Evolutionary conservation across 2,888 invertebrate genomes (phyloP).

Genomic region (Eupeodes luniger): DNA sequence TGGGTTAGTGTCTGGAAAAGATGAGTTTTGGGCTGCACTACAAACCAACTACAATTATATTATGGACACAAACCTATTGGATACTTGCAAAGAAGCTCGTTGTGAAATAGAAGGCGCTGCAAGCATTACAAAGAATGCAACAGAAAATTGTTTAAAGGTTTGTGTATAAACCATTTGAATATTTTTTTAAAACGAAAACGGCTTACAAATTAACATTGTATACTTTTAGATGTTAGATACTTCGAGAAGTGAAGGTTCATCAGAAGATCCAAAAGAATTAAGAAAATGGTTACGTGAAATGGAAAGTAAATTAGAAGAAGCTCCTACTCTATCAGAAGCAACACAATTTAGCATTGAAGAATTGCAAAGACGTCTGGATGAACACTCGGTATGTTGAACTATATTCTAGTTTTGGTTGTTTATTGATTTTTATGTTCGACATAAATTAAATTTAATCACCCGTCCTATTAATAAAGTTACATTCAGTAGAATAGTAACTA

Average conservation of each 20-base stretch:
- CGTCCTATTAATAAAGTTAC: conserved; percentile 23
- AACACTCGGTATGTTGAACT: conserved; percentile 91
- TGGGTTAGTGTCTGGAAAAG: conserved; percentile 86
- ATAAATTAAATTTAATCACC: conserved; percentile 19
- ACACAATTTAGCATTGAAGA: conserved; percentile 89
- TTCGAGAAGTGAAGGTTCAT: conserved; percentile 80
- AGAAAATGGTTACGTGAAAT: conserved; percentile 94
- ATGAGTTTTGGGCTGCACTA: conserved; percentile 96
- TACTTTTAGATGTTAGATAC: conserved; percentile 81
- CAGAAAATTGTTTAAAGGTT: conserved; percentile 81
- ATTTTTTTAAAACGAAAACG: not conserved
- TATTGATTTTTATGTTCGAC: not conserved
- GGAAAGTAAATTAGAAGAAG: conserved; percentile 90
- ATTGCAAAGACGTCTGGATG: conserved; percentile 90
- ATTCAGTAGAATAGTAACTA: not conserved
- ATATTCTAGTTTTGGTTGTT: not conserved
- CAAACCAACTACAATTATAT: conserved; percentile 97
- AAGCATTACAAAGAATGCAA: conserved; percentile 78
- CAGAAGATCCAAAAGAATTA: conserved; percentile 85
- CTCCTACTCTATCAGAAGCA: conserved; percentile 89
- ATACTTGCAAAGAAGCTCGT: conserved; percentile 90
- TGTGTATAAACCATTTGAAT: conserved; percentile 24
- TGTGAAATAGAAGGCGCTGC: conserved; percentile 82
- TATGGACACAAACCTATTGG: conserved; percentile 97
- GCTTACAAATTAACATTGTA: conserved; percentile 47